Evolutionary conservation across 2,797 vertebrate genomes (phyloP).

Genomic region (Sebastes flavidus): DNA sequence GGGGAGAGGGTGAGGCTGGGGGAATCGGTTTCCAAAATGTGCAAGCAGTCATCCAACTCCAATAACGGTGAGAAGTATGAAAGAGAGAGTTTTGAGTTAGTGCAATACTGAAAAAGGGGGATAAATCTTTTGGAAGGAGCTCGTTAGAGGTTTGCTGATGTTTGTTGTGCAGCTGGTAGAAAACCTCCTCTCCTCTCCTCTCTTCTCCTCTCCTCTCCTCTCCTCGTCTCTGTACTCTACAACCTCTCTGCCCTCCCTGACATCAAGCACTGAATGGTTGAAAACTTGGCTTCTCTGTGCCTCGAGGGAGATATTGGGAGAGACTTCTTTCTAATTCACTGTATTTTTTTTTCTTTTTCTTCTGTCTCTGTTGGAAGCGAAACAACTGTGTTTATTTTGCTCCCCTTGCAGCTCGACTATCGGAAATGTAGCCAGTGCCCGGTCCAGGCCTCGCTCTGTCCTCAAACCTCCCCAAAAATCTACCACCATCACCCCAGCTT

Average conservation of each 20-base stretch:
- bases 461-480: conserved; percentile 29
- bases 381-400: conserved; percentile 67
- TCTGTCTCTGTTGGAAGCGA: conserved; percentile 45
- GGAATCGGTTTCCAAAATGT: conserved; percentile 57
- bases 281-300: conserved; percentile 47
- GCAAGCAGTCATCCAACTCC: conserved; percentile 50
- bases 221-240: conserved; percentile 33
- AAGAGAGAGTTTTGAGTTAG: conserved; percentile 21
- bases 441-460: conserved; percentile 33
- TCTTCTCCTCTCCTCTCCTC: neutral
- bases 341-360: conserved; percentile 44
- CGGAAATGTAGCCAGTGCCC: conserved; percentile 57
- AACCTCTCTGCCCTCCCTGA: conserved; percentile 58
- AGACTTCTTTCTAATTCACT: conserved; percentile 47
- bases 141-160: conserved; percentile 13
- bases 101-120: conserved; percentile 12
- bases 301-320: conserved; percentile 34
- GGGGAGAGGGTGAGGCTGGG: conserved; percentile 25
- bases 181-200: neutral
- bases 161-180: conserved; percentile 49
- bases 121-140: conserved; percentile 25
- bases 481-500: neutral
- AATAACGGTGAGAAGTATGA: conserved; percentile 37
- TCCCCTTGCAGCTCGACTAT: conserved; percentile 48
- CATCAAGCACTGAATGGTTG: conserved; percentile 36